Conservation (phyloP, 2,113 vertebrate species). For the Calonectris borealis region DNA sequence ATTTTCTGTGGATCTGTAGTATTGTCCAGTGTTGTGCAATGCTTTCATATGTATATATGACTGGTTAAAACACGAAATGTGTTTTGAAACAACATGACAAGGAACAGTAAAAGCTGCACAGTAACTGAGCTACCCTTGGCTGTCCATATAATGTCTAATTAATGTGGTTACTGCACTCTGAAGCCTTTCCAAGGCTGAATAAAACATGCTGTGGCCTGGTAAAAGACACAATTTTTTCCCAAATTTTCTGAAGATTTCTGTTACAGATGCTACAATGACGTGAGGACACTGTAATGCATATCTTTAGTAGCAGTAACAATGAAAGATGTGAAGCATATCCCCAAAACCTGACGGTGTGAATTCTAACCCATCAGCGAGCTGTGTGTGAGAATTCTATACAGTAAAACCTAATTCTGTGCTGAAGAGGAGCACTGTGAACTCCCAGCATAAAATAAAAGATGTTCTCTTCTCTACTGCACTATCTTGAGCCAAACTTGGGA, state of each 20-base stretch:
- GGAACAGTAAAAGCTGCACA: conserved; percentile 19
- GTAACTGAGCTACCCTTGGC: not conserved
- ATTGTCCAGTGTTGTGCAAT: conserved; percentile 30
- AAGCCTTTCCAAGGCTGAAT: conserved; percentile 25
- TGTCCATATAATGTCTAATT: not conserved
- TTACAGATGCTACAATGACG: conserved; percentile 41
- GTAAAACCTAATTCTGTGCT: conserved; percentile 48
- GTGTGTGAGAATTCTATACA: conserved; percentile 34
- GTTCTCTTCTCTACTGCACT: conserved; percentile 43
- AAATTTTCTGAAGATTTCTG: not conserved
- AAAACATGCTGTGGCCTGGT: conserved; percentile 2
- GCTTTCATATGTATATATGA: conserved; percentile 32
- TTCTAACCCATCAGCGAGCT: conserved; percentile 17
- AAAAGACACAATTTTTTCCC: not conserved
- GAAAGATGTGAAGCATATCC: conserved; percentile 55
- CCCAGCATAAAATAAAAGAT: conserved; percentile 49
- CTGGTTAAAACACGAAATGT: conserved; percentile 1
- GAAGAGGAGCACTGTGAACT: conserved; percentile 48
- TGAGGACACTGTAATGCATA: conserved; percentile 1
- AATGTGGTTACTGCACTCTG: conserved; percentile 18
- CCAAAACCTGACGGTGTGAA: conserved; percentile 51
- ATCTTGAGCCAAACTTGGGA: conserved; percentile 53
- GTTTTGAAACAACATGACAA: conserved; percentile 31
- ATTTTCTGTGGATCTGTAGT: conserved; percentile 34
- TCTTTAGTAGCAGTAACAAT: conserved; percentile 48